Conservation (phyloP, 1,140 invertebrate genomes). For the Proales similis region DNA sequence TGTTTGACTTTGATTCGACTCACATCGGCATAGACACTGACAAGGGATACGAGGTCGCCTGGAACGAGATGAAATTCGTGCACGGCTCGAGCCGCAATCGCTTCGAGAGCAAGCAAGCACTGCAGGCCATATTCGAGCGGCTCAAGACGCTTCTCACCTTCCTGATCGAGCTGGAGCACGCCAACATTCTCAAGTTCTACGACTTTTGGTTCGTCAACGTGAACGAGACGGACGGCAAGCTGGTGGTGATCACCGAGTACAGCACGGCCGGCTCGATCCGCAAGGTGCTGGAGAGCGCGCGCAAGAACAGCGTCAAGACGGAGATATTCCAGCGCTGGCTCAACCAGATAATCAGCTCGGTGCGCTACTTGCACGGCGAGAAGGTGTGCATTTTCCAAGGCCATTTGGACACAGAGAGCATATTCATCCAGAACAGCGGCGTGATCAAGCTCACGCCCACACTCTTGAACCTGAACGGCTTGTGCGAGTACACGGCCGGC, state of each 20-base stretch:
- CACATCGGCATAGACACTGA: slow-evolving; percentile 23
- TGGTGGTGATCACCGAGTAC: slow-evolving; percentile 25
- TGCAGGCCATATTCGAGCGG: neutral
- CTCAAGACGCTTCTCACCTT: slow-evolving; percentile 16
- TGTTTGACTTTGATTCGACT: slow-evolving; percentile 29
- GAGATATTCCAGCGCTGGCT: slow-evolving; percentile 21
- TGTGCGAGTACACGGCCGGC: slow-evolving; percentile 10
- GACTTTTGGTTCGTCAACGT: slow-evolving; percentile 14
- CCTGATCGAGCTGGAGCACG: slow-evolving; percentile 24
- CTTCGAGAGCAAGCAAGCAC: slow-evolving; percentile 1
- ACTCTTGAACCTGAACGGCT: slow-evolving; percentile 8
- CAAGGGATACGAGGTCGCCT: slow-evolving; percentile 23
- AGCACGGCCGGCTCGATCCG: slow-evolving; percentile 19
- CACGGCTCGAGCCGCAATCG: neutral
- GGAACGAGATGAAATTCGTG: slow-evolving; percentile 26
- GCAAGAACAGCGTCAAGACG: slow-evolving; percentile 15
- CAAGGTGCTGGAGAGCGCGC: slow-evolving; percentile 12
- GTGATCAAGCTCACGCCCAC: slow-evolving; percentile 24
- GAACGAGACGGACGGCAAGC: neutral
- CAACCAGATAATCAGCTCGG: slow-evolving; percentile 26
- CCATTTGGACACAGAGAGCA: slow-evolving; percentile 19
- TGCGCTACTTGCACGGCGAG: slow-evolving; percentile 16
- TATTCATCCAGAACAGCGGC: slow-evolving; percentile 28
- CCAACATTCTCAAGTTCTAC: slow-evolving; percentile 29
- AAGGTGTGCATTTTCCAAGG: slow-evolving; percentile 25